phyloP scores from a whole-genome alignment of 2,797 vertebrate species.

The Lagodon rhomboides region DNA sequence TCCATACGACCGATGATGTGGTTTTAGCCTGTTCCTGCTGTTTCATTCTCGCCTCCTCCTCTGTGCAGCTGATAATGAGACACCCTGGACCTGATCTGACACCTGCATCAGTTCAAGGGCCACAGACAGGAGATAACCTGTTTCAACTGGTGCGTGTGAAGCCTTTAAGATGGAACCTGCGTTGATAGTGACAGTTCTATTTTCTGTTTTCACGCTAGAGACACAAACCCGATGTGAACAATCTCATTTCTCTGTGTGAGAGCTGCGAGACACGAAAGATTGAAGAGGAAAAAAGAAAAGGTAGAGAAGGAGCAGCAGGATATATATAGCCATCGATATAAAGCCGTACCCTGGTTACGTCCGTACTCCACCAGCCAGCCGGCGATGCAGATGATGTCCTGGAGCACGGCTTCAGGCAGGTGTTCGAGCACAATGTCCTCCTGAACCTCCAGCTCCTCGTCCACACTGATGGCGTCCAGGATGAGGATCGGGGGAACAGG shows the following conservation, averaged over 20 bases:
- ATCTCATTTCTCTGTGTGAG: neutral
- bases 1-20: too few species aligned
- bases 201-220: too few species aligned
- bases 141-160: too few species aligned
- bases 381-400: slow-evolving; percentile 94
- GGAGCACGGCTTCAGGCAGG: slow-evolving; percentile 92
- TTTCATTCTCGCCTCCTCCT: too few species aligned
- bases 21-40: too few species aligned
- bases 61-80: too few species aligned
- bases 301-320: neutral
- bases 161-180: neutral
- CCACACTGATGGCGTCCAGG: slow-evolving; percentile 92
- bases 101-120: too few species aligned
- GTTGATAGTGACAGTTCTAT: too few species aligned
- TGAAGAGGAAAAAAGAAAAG: neutral
- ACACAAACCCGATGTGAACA: neutral
- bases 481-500: slow-evolving; percentile 95
- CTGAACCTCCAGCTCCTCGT: slow-evolving; percentile 94
- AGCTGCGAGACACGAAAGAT: neutral
- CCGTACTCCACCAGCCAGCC: slow-evolving; percentile 97
- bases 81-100: too few species aligned
- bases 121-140: too few species aligned
- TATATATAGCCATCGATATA: neutral
- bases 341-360: slow-evolving; percentile 92
- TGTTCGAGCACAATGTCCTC: slow-evolving; percentile 94